Conservation (phyloP, 2,113 vertebrate genomes). For the Pungitius pungitius region DNA sequence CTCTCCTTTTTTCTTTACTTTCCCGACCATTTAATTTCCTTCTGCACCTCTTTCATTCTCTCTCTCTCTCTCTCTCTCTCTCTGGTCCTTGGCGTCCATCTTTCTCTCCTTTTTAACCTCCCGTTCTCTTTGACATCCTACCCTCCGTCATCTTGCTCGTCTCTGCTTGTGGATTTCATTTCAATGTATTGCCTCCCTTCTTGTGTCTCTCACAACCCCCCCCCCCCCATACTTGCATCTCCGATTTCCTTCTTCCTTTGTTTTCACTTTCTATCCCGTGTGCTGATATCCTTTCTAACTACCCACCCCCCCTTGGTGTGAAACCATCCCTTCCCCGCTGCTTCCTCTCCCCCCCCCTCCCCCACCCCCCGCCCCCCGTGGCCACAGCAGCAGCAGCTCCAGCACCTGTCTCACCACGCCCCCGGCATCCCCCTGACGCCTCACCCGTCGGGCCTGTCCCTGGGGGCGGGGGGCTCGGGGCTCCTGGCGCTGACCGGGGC, state of each 20-base stretch:
- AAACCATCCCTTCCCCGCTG: constrained; percentile 12
- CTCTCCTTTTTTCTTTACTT: constrained; percentile 21
- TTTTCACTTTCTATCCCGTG: no score
- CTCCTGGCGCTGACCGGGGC: constrained; percentile 88
- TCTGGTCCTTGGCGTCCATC: constrained; percentile 36
- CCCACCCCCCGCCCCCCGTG: constrained; percentile 68
- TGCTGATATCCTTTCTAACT: no score
- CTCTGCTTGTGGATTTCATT: constrained; percentile 45
- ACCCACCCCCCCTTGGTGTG: constrained; percentile 4
- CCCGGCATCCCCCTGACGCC: constrained; percentile 86
- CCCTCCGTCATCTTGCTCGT: constrained; percentile 29
- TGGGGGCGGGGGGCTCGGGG: constrained; percentile 82
- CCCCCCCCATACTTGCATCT: no score
- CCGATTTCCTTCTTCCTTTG: no score
- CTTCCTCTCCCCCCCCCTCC: constrained; percentile 59
- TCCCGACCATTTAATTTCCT: constrained; percentile 22
- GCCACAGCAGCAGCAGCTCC: constrained; percentile 96
- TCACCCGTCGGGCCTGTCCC: constrained; percentile 84
- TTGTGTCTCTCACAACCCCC: no score
- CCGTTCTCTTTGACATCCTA: constrained; percentile 47
- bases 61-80: constrained; percentile 7
- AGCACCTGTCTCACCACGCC: constrained; percentile 89
- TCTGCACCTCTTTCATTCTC: constrained; percentile 15
- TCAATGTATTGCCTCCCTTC: constrained; percentile 20
- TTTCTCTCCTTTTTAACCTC: constrained; percentile 52